phyloP scores from a whole-genome alignment of 2,113 vertebrate genomes.

The Polypterus senegalus region DNA sequence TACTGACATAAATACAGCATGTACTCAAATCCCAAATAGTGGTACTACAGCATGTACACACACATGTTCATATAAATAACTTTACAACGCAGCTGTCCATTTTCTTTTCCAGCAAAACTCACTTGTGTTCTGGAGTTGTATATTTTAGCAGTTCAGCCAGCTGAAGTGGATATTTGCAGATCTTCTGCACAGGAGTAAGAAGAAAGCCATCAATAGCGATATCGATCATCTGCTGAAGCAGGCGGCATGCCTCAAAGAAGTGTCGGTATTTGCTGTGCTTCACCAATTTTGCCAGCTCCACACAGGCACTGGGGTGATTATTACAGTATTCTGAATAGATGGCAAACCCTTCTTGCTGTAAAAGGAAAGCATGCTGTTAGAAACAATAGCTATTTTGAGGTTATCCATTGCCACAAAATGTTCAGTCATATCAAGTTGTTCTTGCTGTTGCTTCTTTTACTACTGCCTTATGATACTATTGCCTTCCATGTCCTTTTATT shows the following conservation, averaged over 20 bases:
- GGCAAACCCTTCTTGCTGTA: constrained; percentile 79
- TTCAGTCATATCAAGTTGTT: too few relatives aligned
- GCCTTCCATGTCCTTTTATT: too few relatives aligned
- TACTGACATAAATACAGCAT: too few relatives aligned
- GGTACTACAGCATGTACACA: too few relatives aligned
- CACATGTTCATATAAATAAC: too few relatives aligned
- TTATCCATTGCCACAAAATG: too few relatives aligned
- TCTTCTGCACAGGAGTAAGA: constrained; percentile 92
- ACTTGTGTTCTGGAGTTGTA: constrained; percentile 87
- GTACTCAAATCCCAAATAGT: too few relatives aligned
- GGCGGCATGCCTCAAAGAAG: constrained; percentile 91
- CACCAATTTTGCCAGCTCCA: constrained; percentile 78
- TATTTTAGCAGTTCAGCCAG: constrained; percentile 91
- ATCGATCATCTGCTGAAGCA: constrained; percentile 96
- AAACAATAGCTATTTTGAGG: too few relatives aligned
- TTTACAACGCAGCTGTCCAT: too few relatives aligned
- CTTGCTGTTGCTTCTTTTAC: too few relatives aligned
- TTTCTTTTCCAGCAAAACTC: constrained; percentile 10
- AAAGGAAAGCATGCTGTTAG: constrained; percentile 9
- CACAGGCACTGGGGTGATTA: constrained; percentile 79
- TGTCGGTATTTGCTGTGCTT: constrained; percentile 80
- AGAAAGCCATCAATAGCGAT: constrained; percentile 90
- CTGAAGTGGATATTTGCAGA: constrained; percentile 95
- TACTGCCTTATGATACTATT: too few relatives aligned
- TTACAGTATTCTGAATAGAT: constrained; percentile 97